These are phyloP conservation scores for Napeogenes sylphis DNA, from an alignment of 2,888 invertebrate genomes.

Conservation along the genomic window DNA sequence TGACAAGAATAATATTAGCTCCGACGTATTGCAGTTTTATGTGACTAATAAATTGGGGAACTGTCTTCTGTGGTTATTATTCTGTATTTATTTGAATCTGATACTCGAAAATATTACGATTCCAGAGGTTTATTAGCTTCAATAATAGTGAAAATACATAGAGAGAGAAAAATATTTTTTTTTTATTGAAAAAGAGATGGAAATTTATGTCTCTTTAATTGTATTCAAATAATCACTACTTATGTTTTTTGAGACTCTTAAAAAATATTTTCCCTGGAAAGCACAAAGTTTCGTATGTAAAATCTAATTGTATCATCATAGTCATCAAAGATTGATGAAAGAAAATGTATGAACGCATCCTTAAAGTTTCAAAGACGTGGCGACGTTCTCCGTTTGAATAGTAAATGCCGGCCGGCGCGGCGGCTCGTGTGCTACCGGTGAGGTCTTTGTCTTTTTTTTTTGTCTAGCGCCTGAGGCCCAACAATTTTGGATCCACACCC, in stretches of 20 bases:
- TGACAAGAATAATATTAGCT: constrained; percentile 15
- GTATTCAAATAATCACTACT: no score
- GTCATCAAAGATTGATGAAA: constrained; percentile 5
- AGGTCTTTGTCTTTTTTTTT: constrained; percentile 73
- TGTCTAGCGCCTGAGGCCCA: constrained; percentile 59
- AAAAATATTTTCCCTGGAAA: no score
- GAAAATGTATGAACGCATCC: constrained; percentile 5
- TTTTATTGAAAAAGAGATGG: background rate
- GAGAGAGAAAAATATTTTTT: background rate
- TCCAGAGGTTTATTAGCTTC: background rate
- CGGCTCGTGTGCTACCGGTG: constrained; percentile 71
- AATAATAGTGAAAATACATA: background rate
- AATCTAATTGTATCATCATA: background rate
- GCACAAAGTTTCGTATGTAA: no score
- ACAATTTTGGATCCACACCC: constrained; percentile 73
- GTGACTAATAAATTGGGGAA: constrained; percentile 27
- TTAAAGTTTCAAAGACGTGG: constrained; percentile 33
- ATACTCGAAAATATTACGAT: constrained; percentile 18
- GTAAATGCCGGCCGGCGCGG: constrained; percentile 43
- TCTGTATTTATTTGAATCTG: constrained; percentile 34
- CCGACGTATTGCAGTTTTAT: constrained; percentile 17
- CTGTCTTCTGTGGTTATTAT: constrained; percentile 26
- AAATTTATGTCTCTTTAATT: no score
- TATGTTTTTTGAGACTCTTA: no score
- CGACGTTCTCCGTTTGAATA: constrained; percentile 42